Base-by-base conservation (phyloP, 2,888 invertebrate species). In the Germaria angustata region DNA sequence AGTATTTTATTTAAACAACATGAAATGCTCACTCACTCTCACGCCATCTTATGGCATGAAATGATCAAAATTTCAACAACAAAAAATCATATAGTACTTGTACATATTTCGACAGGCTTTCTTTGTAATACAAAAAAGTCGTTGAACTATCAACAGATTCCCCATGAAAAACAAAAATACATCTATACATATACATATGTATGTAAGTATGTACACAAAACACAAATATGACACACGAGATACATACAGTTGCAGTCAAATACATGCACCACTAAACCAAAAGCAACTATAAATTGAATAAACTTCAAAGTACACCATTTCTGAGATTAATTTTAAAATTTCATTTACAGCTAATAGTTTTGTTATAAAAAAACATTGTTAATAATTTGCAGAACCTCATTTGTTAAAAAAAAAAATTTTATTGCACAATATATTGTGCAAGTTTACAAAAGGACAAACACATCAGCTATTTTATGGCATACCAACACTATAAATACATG, bases 141-240 rank as follows among this genome's bases (percentile, higher is more conserved):
- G 59, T 51, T 72, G 79, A 79, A 79, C 79, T 59, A 49, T 39
- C 61, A 63, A 65, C 46, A 71, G 49, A 79, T 59, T 66, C 72
- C 39, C 57, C 53, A 72, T 80, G 84, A 84, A 49, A 49, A 49
- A 49, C 39, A 36, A 87, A 87, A 88, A 88, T 85, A 86, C 6
- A n/a, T n/a, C n/a, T n/a, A n/a, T n/a, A n/a, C n/a, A n/a, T n/a
- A n/a, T n/a, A n/a, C n/a, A 34, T 17, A 65, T 84, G 85, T 84
- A 83, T 34, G 76, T 44, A 49, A 53, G 36, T n/a, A 69, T 15
- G 59, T 32, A 32, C 17, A 72, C 61, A 51, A 77, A 79, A 78
- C 81, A n/a, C n/a, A n/a, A n/a, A n/a, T n/a, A 80, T 69, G 77
- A 78, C 75, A 57, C 72, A 73, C 53, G 66, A 66, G 53, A 63